phyloP scores from a whole-genome alignment of 2,113 vertebrate species.

The Motacilla tschutschensis region DNA sequence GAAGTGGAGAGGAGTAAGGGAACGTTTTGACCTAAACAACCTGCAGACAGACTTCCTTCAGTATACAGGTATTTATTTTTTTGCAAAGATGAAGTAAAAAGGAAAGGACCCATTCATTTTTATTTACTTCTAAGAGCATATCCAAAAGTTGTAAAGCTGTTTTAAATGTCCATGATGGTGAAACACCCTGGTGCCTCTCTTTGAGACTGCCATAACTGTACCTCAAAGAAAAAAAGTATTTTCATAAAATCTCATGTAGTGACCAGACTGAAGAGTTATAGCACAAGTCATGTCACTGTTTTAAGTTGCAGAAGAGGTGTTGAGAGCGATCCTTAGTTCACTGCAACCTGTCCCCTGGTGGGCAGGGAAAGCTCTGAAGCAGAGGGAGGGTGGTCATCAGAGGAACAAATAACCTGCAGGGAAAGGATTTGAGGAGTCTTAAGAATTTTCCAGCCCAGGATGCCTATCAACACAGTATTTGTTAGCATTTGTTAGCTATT shows the following conservation, averaged over 20 bases:
- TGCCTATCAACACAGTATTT: background rate
- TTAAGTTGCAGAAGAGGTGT: background rate
- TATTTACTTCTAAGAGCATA: background rate
- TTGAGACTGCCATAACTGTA: background rate
- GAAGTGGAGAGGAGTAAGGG: background rate
- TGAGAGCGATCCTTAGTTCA: background rate
- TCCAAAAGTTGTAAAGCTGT: background rate
- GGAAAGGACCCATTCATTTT: background rate
- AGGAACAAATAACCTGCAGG: background rate
- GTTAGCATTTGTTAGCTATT: too few relatives aligned
- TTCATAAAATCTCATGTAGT: background rate
- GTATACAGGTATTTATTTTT: background rate
- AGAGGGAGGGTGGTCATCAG: background rate
- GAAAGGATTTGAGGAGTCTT: background rate
- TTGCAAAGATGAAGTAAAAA: background rate
- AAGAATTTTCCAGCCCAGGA: background rate
- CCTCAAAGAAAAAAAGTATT: background rate
- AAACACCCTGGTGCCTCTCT: fast-evolving
- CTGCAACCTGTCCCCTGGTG: background rate
- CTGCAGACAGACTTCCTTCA: background rate
- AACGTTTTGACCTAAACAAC: background rate
- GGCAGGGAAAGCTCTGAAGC: background rate
- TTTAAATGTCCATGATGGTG: background rate
- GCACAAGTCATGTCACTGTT: background rate
- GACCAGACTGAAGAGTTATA: background rate